Evolutionary conservation across 2,888 invertebrate species (phyloP).

Genomic region (Bedellia somnulentella): DNA sequence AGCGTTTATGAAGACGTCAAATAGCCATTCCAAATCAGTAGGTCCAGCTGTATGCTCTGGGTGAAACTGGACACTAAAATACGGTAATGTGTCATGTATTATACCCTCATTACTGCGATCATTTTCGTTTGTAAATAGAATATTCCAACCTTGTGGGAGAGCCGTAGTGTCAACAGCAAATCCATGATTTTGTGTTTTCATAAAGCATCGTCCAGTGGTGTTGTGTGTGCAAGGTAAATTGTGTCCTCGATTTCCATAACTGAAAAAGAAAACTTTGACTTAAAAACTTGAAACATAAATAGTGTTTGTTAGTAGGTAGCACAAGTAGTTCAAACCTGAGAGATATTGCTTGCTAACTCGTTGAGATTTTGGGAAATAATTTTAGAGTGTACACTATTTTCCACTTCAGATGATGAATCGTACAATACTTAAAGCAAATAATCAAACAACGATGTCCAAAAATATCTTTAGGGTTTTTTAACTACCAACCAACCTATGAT

Average conservation of each 20-base stretch:
- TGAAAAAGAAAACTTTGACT: conserved; percentile 41
- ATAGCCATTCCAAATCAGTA: conserved; percentile 90
- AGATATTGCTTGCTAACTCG: no score
- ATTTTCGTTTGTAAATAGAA: conserved; percentile 94
- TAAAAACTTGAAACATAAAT: no score
- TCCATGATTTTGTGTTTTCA: conserved; percentile 98
- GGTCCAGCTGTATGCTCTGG: conserved; percentile 98
- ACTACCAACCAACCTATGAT: no score
- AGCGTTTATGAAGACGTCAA: conserved; percentile 86
- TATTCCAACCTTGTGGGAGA: conserved; percentile 79
- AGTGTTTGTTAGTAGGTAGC: no score
- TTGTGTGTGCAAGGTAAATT: conserved; percentile 95
- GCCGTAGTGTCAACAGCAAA: conserved; percentile 81
- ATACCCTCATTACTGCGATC: conserved; percentile 97
- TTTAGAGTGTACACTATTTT: no score
- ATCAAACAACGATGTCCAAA: no score
- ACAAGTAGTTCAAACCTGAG: no score
- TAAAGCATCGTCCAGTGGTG: conserved; percentile 86
- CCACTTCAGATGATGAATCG: no score
- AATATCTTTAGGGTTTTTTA: no score
- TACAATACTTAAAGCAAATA: no score
- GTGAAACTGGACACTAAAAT: conserved; percentile 98
- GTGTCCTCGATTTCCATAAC: conserved; percentile 97
- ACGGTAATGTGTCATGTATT: conserved; percentile 80
- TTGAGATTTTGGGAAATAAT: no score